Evolutionary conservation across 2,797 vertebrate genomes (phyloP).

Genomic region (Hemibagrus guttatus): DNA sequence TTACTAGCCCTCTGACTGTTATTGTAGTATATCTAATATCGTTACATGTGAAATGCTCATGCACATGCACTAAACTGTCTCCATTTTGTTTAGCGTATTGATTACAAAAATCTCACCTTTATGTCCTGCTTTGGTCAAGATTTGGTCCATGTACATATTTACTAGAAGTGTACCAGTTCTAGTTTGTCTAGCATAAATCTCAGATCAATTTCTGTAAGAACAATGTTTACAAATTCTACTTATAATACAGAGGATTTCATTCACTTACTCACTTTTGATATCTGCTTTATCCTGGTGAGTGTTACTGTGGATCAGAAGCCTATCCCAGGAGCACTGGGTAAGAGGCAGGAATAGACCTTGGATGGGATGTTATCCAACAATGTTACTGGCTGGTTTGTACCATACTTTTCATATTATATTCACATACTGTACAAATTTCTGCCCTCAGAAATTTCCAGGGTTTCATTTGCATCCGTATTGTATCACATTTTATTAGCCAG

Average conservation of each 20-base stretch:
- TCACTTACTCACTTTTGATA: background rate
- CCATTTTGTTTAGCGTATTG: background rate
- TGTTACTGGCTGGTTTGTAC: background rate
- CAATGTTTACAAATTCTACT: background rate
- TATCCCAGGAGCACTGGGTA: background rate
- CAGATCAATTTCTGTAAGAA: background rate
- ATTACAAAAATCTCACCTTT: background rate
- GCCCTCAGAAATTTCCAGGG: background rate
- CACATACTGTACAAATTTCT: background rate
- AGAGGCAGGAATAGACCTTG: background rate
- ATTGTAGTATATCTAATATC: too few relatives aligned
- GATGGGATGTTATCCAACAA: background rate
- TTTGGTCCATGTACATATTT: background rate
- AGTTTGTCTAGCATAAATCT: background rate
- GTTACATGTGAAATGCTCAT: background rate
- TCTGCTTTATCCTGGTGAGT: background rate
- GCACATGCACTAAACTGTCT: background rate
- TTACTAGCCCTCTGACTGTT: background rate
- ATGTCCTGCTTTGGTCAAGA: background rate
- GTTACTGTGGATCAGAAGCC: background rate
- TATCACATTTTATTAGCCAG: background rate
- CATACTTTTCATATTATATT: background rate
- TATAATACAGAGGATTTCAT: background rate
- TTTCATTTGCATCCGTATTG: background rate
- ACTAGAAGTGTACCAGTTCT: background rate